Conservation (phyloP, 1,140 invertebrate species). For the Eumeta japonica region DNA sequence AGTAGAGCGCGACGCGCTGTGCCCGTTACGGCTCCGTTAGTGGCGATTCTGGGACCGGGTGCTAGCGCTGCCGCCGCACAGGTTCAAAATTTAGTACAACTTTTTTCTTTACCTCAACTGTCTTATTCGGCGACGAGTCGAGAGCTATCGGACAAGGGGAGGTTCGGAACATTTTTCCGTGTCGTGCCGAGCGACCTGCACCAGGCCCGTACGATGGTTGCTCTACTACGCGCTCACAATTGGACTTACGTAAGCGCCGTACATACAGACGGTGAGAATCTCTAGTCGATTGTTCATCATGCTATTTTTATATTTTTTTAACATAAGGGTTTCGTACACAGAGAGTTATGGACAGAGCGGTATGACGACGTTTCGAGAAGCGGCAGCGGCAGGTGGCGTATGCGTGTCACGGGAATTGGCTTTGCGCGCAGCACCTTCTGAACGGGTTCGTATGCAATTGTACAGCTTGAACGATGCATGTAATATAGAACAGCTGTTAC, state of each 20-base stretch:
- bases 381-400: slow-evolving; percentile 66
- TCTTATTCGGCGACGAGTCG: slow-evolving; percentile 79
- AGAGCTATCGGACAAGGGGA: slow-evolving; percentile 75
- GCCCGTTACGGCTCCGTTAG: slow-evolving; percentile 8
- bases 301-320: too few species aligned
- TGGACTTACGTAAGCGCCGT: slow-evolving; percentile 86
- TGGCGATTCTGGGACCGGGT: slow-evolving; percentile 21
- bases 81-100: slow-evolving; percentile 80
- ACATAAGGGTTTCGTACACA: too few species aligned
- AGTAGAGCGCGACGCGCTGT: neutral
- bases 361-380: slow-evolving; percentile 72
- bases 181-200: slow-evolving; percentile 81
- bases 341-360: slow-evolving; percentile 81
- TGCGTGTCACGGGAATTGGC: slow-evolving; percentile 74
- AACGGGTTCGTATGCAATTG: slow-evolving; percentile 25
- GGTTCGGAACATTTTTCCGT: slow-evolving; percentile 77
- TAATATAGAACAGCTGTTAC: neutral
- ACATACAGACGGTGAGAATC: slow-evolving; percentile 72
- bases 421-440: slow-evolving; percentile 64
- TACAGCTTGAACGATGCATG: neutral
- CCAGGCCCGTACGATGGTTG: slow-evolving; percentile 76
- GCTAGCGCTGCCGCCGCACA: slow-evolving; percentile 26
- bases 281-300: slow-evolving; percentile 3
- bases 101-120: slow-evolving; percentile 63
- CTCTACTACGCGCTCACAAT: slow-evolving; percentile 70